Evolutionary conservation across 2,113 vertebrate genomes (phyloP).

Genomic region (Amazona vittata): DNA sequence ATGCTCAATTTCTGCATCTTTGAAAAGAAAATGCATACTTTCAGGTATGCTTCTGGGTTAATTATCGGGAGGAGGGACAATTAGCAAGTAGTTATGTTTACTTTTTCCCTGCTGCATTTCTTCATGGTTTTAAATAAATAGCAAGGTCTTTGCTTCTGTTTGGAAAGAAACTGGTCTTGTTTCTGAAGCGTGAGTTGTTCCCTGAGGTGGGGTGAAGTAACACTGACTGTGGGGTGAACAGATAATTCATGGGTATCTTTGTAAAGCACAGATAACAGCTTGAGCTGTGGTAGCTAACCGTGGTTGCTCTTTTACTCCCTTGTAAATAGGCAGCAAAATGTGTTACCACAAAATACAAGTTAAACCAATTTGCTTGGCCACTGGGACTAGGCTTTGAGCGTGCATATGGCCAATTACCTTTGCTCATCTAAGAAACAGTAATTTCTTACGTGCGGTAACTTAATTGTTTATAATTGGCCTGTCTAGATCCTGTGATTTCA

Average conservation of each 20-base stretch:
- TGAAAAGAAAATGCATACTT: neutral
- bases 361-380: neutral
- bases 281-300: neutral
- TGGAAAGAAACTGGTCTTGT: neutral
- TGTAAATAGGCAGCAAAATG: neutral
- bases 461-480: neutral
- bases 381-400: neutral
- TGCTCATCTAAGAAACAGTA: neutral
- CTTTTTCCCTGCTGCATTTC: neutral
- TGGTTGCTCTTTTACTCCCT: neutral
- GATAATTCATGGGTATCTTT: neutral
- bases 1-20: neutral
- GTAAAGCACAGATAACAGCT: neutral
- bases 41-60: neutral
- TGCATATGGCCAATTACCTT: neutral
- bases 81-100: neutral
- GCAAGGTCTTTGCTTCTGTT: neutral
- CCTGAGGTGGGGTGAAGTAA: neutral
- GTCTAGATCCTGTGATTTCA: neutral
- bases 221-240: fast-evolving
- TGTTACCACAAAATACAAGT: neutral
- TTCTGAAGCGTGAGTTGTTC: neutral
- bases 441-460: neutral
- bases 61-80: neutral
- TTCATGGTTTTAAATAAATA: neutral